These are phyloP conservation scores for Mythimna pallens DNA, from an alignment of 2,888 invertebrate genomes.

Conservation along the genomic window DNA sequence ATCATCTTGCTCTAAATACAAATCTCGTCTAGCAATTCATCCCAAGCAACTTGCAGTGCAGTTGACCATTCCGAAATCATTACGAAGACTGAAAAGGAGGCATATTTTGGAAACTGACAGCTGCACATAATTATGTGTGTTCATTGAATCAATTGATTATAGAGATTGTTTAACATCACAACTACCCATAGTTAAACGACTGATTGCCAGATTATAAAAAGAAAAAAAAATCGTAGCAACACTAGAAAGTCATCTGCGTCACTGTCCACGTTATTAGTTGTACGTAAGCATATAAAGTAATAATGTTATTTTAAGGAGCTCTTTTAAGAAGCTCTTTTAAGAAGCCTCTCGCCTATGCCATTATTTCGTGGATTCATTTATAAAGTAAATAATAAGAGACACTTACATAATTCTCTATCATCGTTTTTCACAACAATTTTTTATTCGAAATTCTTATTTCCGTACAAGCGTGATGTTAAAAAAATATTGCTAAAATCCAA, in stretches of 20 bases:
- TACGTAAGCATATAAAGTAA: conserved; percentile 61
- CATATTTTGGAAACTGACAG: too few species aligned
- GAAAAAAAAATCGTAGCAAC: background rate
- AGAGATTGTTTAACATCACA: too few species aligned
- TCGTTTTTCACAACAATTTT: conserved; percentile 50
- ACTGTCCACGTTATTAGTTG: conserved; percentile 30
- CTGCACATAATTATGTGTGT: too few species aligned
- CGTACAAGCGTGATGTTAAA: conserved; percentile 37
- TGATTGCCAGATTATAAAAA: too few species aligned
- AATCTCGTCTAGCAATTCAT: too few species aligned
- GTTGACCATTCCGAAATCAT: too few species aligned
- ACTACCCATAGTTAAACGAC: too few species aligned
- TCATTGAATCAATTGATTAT: too few species aligned
- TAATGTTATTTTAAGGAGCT: conserved; percentile 45
- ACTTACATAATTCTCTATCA: background rate
- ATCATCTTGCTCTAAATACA: too few species aligned
- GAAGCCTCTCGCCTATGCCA: conserved; percentile 47
- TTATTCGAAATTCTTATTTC: conserved; percentile 52
- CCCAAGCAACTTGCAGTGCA: too few species aligned
- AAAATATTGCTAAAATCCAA: conserved; percentile 35
- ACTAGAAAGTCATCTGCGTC: conserved; percentile 38
- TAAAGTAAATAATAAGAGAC: conserved; percentile 26
- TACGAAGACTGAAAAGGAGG: too few species aligned
- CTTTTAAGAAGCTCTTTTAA: too few species aligned
- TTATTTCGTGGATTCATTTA: conserved; percentile 29